Evolutionary conservation across 1,140 invertebrate genomes (phyloP).

Genomic region (Akabosia matsudoensis): DNA sequence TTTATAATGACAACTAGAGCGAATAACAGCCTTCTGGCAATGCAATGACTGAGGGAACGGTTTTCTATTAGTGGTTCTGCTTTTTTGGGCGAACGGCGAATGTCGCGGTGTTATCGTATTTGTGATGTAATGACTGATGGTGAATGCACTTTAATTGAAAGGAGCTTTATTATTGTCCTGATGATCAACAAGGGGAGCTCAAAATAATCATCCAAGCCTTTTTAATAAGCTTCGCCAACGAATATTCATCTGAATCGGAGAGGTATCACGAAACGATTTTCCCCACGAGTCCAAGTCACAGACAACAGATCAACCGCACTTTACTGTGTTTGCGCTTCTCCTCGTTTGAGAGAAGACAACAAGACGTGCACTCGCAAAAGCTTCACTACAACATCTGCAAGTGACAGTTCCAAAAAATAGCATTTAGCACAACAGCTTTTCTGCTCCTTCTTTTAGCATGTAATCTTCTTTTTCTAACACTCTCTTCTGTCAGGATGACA

Average conservation of each 20-base stretch:
- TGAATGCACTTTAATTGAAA: conserved; percentile 9
- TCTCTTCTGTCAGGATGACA: not conserved
- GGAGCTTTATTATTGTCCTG: not conserved
- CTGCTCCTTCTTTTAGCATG: not conserved
- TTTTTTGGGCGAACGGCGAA: too few species aligned
- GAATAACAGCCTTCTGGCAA: too few species aligned
- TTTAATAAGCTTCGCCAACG: not conserved
- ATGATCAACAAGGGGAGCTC: not conserved
- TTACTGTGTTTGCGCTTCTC: not conserved
- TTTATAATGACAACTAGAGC: not conserved
- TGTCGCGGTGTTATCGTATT: too few species aligned
- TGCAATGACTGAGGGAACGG: too few species aligned
- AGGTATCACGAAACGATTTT: not conserved
- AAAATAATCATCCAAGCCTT: not conserved
- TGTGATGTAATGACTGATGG: not conserved
- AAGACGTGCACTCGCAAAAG: not conserved
- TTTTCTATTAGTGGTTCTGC: too few species aligned
- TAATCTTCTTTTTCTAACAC: not conserved
- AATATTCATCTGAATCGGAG: not conserved
- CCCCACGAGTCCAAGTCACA: not conserved
- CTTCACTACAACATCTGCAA: not conserved
- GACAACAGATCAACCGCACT: conserved; percentile 16
- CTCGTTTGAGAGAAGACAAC: not conserved
- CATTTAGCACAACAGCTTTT: not conserved
- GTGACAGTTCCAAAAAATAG: conserved; percentile 19